Conservation (phyloP, 2,797 vertebrate species). For the Lutjanus campechanus region DNA sequence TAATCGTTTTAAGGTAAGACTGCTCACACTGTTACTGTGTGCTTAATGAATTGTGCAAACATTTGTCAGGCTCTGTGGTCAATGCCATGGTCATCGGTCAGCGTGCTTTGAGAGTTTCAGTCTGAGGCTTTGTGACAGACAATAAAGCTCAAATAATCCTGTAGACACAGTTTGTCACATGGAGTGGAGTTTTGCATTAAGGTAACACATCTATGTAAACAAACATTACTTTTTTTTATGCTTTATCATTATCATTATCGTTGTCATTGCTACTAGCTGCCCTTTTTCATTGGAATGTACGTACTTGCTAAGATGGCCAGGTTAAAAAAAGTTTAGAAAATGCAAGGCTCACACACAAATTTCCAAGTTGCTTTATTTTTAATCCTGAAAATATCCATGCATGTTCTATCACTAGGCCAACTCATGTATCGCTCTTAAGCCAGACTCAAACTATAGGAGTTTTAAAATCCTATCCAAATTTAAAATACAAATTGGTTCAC, state of each 20-base stretch:
- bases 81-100: neutral
- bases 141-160: neutral
- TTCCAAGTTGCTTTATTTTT: neutral
- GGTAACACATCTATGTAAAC: too few species aligned
- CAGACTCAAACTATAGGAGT: too few species aligned
- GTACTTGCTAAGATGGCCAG: neutral
- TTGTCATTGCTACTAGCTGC: too few species aligned
- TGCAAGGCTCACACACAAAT: neutral
- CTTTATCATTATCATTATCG: too few species aligned
- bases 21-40: neutral
- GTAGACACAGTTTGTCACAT: neutral
- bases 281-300: too few species aligned
- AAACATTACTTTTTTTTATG: too few species aligned
- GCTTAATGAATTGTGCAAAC: neutral
- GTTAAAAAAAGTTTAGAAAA: neutral
- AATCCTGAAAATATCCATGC: neutral
- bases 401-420: neutral
- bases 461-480: too few species aligned
- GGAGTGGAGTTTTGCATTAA: too few species aligned
- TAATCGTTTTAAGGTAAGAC: neutral
- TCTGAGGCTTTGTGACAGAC: neutral
- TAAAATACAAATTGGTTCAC: too few species aligned
- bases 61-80: neutral
- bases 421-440: too few species aligned
- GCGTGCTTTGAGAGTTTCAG: neutral